These are phyloP conservation scores for Silurus asotus DNA, from an alignment of 2,113 vertebrate genomes.

Conservation along the genomic window DNA sequence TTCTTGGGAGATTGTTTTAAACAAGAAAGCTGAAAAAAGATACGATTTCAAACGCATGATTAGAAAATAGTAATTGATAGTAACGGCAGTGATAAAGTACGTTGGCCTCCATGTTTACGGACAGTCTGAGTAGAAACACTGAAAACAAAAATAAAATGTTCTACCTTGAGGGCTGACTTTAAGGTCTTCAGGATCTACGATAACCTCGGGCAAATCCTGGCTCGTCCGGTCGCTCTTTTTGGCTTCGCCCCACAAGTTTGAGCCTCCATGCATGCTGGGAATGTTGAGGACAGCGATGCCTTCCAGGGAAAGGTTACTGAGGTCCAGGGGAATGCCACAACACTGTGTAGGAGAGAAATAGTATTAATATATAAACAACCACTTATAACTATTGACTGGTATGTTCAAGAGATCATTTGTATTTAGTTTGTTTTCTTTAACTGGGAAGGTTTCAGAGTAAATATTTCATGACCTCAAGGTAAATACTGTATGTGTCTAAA, in stretches of 20 bases:
- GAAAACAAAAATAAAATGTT: not conserved
- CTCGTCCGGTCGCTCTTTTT: constrained; percentile 70
- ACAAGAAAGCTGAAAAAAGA: no score
- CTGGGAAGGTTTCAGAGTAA: no score
- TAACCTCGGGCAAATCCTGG: constrained; percentile 74
- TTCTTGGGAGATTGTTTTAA: no score
- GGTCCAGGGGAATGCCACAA: constrained; percentile 78
- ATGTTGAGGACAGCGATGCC: constrained; percentile 89
- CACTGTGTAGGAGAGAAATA: constrained; percentile 68
- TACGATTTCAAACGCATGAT: no score
- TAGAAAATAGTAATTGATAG: no score
- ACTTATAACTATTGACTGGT: no score
- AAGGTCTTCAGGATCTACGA: constrained; percentile 81
- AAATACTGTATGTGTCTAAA: not conserved
- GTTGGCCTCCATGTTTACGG: not conserved
- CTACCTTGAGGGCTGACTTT: constrained; percentile 86
- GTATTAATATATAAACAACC: no score
- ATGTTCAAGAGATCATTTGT: no score
- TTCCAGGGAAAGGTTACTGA: constrained; percentile 77
- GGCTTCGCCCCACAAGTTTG: constrained; percentile 91
- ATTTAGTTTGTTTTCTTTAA: no score
- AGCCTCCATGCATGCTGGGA: constrained; percentile 91
- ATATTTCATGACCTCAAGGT: no score
- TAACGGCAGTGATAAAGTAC: not conserved
- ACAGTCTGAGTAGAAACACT: not conserved